Conservation (phyloP, 1,140 invertebrate species). For the Drosophila kikkawai region DNA sequence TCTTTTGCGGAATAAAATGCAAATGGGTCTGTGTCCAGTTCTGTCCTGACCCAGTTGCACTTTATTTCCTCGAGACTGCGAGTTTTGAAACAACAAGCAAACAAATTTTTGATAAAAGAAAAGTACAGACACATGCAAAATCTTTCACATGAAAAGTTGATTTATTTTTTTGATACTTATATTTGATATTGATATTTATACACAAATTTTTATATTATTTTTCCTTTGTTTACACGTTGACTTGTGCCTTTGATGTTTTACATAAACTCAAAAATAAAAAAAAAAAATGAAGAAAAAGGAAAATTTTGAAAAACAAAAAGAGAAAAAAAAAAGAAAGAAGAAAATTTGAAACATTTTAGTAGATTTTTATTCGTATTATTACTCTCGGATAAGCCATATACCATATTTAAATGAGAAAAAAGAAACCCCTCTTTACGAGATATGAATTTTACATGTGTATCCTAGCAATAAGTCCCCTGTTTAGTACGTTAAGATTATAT, state of each 20-base stretch:
- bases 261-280: conserved; percentile 40
- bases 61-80: conserved; percentile 43
- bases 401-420: conserved; percentile 37
- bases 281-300: conserved; percentile 27
- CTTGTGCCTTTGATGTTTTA: conserved; percentile 85
- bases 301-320: conserved; percentile 19
- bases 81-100: conserved; percentile 53
- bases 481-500: conserved; percentile 64
- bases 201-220: conserved; percentile 69
- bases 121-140: conserved; percentile 73
- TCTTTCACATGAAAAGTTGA: conserved; percentile 57
- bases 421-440: conserved; percentile 56
- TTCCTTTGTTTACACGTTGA: conserved; percentile 83
- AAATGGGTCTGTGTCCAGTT: conserved; percentile 10
- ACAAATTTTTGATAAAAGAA: conserved; percentile 47
- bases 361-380: conserved; percentile 77
- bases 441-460: conserved; percentile 81
- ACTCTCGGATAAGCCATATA: conserved; percentile 77
- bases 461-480: conserved; percentile 68
- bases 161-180: conserved; percentile 44
- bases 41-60: conserved; percentile 6
- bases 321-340: conserved; percentile 19
- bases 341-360: conserved; percentile 49
- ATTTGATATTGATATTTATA: conserved; percentile 26
- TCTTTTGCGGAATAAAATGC: conserved; percentile 38